Evolutionary conservation across 2,888 invertebrate genomes (phyloP).

Genomic region (Pycnomerus fuliginosus): DNA sequence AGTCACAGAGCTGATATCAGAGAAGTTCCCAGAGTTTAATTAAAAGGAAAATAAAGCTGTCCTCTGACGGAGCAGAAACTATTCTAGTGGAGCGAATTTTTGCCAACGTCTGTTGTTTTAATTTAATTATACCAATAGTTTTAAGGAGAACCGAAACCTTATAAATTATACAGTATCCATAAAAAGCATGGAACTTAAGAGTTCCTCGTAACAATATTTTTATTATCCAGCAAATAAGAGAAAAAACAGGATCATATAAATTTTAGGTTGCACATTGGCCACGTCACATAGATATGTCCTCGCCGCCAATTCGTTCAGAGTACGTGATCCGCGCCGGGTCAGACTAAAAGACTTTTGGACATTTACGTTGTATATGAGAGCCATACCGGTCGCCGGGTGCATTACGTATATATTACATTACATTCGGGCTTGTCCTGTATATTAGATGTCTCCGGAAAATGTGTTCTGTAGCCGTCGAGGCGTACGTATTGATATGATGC

Average conservation of each 20-base stretch:
- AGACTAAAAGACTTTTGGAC: conserved; percentile 46
- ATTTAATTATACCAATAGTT: conserved; percentile 12
- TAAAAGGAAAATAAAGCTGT: no score
- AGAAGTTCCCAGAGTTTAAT: no score
- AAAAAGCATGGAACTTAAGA: conserved; percentile 18
- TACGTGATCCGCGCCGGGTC: conserved; percentile 46
- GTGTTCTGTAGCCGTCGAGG: conserved; percentile 21
- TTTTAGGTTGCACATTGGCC: conserved; percentile 46
- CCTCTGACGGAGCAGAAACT: no score
- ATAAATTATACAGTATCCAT: conserved; percentile 18
- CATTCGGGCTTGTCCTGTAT: conserved; percentile 38
- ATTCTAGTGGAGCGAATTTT: no score
- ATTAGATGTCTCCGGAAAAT: conserved; percentile 37
- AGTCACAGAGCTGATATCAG: no score
- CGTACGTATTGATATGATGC: conserved; percentile 39
- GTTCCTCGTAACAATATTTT: conserved; percentile 29
- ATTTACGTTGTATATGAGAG: conserved; percentile 48
- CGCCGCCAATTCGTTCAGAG: conserved; percentile 42
- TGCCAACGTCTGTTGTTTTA: conserved; percentile 18
- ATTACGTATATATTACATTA: conserved; percentile 45
- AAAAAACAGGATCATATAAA: conserved; percentile 45
- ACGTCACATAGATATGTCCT: conserved; percentile 47
- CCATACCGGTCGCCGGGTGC: conserved; percentile 41
- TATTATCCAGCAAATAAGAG: conserved; percentile 30
- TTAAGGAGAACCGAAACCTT: conserved; percentile 6